phyloP scores from a whole-genome alignment of 1,140 invertebrate genomes.

The Trypoxylus dichotomus region DNA sequence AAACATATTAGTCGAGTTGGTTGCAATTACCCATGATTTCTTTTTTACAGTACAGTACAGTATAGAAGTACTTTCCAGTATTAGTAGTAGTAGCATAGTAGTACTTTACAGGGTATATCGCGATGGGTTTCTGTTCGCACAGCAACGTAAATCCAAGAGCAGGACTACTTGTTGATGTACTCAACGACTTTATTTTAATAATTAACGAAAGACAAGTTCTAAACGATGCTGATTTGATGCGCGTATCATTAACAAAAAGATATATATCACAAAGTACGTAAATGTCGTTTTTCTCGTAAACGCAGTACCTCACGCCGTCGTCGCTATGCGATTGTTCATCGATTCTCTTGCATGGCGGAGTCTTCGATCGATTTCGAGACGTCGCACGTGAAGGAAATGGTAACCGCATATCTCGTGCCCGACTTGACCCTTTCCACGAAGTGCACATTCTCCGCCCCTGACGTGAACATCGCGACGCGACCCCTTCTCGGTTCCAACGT shows the following conservation, averaged over 20 bases:
- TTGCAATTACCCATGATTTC: no score
- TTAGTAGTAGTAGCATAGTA: no score
- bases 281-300: background rate
- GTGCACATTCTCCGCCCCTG: slow-evolving; percentile 82
- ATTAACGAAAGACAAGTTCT: background rate
- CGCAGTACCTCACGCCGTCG: background rate
- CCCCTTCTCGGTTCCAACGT: slow-evolving; percentile 78
- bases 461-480: slow-evolving; percentile 82
- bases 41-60: no score
- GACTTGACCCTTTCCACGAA: slow-evolving; percentile 77
- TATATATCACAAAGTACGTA: background rate
- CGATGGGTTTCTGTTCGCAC: no score
- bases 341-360: slow-evolving; percentile 47
- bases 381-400: slow-evolving; percentile 86
- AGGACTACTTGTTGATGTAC: background rate
- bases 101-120: no score
- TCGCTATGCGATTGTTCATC: background rate
- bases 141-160: no score
- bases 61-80: no score
- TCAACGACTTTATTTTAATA: background rate
- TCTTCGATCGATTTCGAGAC: slow-evolving; percentile 63
- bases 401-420: slow-evolving; percentile 77
- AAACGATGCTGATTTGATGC: background rate
- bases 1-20: no score
- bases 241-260: background rate